Evolutionary conservation across 2,797 vertebrate species (phyloP), one percentile per base, ranked within the genome.

Genomic region (Sebastolobus alascanus): DNA sequence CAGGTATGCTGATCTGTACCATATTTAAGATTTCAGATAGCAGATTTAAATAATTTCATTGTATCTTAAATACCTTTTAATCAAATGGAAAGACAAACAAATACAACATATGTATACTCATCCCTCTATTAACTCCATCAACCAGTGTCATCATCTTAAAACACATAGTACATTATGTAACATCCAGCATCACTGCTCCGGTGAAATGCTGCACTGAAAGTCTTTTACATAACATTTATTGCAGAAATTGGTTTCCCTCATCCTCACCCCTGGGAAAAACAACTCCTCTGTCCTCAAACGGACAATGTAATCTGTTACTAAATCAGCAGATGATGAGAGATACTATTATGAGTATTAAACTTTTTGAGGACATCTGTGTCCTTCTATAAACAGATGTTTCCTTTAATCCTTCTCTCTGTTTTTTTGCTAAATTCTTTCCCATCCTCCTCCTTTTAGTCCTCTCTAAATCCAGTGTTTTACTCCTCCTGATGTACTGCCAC

Each of bases 381-480:
- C 69, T 69, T 82, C 54, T 43, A 80, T 61, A 84, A 92, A 89
- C 91, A 93, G 84, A 91, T 89, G 88, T 90, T 90, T 84, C 60
- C 63, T 63, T 67, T 90, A 89, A 92, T 93, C 86, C 75, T 31
- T 16, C 74, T 66, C 6, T 74, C 40, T 12, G 22, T 67, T 38
- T 43, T 70, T 73, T 64, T 58, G 6, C 46, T 70, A 40, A 75
- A 82, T 29, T 68, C n/a, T 82, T 63, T 31, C 11, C 52, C 33
- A 35, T 16, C 13, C 38, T 35, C 40, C 20, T 33, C 18, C 29
- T 73, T 64, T 74, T 38, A 67, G 73, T 64, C 22, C 25, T 33
- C 20, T 14, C 58, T 73, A 25, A 54, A 58, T 76, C 61, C 67
- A 60, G 4, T 38, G 27, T 75, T 73, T 72, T 60, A 5, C 66